These are phyloP conservation scores for Laterallus jamaicensis DNA, from an alignment of 2,113 vertebrate genomes.

Conservation along the genomic window DNA sequence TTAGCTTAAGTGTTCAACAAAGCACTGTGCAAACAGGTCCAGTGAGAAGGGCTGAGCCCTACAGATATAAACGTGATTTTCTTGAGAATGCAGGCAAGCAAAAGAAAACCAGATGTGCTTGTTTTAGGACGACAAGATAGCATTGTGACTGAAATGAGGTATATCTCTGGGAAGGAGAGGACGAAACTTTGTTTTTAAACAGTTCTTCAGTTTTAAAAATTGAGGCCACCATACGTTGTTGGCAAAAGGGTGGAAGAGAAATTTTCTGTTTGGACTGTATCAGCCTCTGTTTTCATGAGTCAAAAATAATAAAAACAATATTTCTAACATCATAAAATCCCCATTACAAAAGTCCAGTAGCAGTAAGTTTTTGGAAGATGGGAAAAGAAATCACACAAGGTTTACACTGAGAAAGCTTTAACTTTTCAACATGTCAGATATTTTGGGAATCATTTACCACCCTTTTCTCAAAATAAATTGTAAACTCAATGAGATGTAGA, in stretches of 20 bases:
- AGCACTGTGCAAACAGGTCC: neutral
- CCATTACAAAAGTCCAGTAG: constrained; percentile 7
- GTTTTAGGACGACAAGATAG: neutral
- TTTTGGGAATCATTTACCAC: constrained; percentile 39
- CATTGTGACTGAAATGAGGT: neutral
- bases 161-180: neutral
- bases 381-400: neutral
- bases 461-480: constrained; percentile 34
- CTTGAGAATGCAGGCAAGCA: neutral
- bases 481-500: constrained; percentile 19
- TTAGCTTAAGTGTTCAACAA: neutral
- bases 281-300: neutral
- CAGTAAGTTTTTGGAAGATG: neutral
- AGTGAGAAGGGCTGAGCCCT: accelerated
- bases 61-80: neutral
- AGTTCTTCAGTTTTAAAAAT: neutral
- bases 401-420: constrained; percentile 42
- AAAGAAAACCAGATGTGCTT: neutral
- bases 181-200: neutral
- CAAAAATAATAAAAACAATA: constrained; percentile 35
- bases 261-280: constrained; percentile 41
- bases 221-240: neutral
- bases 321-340: constrained; percentile 24
- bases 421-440: constrained; percentile 20
- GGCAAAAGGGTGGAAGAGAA: neutral